Conservation (phyloP, 2,888 invertebrate genomes). For the Lithophane leautieri region DNA sequence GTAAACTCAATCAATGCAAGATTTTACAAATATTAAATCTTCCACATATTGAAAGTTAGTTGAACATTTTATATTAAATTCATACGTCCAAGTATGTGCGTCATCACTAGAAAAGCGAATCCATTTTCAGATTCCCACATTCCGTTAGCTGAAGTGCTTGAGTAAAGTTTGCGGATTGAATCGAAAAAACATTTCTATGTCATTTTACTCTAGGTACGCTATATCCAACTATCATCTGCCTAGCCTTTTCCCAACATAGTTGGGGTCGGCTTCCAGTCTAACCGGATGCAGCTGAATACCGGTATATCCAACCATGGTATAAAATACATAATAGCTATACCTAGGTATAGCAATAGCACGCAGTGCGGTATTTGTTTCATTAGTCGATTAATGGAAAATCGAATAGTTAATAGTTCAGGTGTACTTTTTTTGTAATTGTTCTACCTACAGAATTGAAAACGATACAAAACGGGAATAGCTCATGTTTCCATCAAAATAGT, state of each 20-base stretch:
- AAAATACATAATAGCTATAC: background rate
- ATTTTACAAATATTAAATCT: background rate
- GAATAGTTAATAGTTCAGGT: background rate
- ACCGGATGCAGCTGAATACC: too few species aligned
- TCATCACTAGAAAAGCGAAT: constrained; percentile 45
- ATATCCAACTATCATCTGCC: background rate
- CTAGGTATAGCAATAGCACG: constrained; percentile 3
- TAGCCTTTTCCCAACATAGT: too few species aligned
- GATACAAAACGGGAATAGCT: background rate
- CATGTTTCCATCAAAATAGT: background rate
- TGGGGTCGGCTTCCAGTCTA: too few species aligned
- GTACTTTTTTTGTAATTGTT: background rate
- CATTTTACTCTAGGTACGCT: constrained; percentile 31
- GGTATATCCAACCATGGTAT: background rate
- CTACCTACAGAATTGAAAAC: background rate
- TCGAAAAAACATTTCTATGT: constrained; percentile 42
- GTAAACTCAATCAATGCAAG: background rate
- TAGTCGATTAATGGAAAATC: background rate
- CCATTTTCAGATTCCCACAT: constrained; percentile 43
- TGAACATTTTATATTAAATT: constrained; percentile 13
- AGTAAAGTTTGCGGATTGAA: constrained; percentile 48
- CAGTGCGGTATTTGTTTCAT: background rate
- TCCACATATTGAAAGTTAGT: background rate
- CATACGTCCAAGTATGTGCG: constrained; percentile 7
- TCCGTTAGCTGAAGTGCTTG: constrained; percentile 37